Base-by-base conservation (phyloP, 2,113 vertebrate species). In the Axis porcinus region DNA sequence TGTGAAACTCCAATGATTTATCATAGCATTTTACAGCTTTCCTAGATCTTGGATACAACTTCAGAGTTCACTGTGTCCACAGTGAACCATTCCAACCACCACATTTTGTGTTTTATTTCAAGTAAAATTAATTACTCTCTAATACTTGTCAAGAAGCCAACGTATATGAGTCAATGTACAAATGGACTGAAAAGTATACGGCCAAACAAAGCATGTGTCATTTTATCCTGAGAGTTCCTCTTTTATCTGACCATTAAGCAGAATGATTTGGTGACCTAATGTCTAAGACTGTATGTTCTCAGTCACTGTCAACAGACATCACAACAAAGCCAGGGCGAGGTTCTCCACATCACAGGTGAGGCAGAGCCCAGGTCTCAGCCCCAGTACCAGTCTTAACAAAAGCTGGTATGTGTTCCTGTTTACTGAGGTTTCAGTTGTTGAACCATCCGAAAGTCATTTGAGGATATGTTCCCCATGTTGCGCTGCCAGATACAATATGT, bases 41-140 rank as follows among this genome's bases (percentile, higher is more conserved):
- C 64, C 62, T 70, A 64, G 52, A 81, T 84, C 30, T 17, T 88
- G 54, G 58, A 16, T 88, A 2, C 7, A 96, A 89, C 47, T 47
- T 16, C 13, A 82, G 19, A 88, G 84, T 60, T 94, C 36, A 54
- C 27, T 86, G 60, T 87, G 30, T 57, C 54, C 43, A 54, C 85
- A 9, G 86, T n/a, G 10, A 90, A 2, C 30, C 7, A 10, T 47
- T 60, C 6, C 8, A 89, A 82, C 15, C 50, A 84, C 11, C 27
- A 85, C 15, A 93, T 70, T 70, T 79, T 93, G 58, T 86, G 58
- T 96, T 86, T 54, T 33, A 33, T 85, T 97, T 97, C 84, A 92
- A 95, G 57, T 52, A 90, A 30, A 95, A 89, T 45, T 23, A 89
- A 74, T 19, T 78, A 78, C 57, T 94, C 70, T 92, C 70, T 93